These are phyloP conservation scores for Drosophila neocordata DNA, from an alignment of 1,140 invertebrate genomes.

Conservation along the genomic window DNA sequence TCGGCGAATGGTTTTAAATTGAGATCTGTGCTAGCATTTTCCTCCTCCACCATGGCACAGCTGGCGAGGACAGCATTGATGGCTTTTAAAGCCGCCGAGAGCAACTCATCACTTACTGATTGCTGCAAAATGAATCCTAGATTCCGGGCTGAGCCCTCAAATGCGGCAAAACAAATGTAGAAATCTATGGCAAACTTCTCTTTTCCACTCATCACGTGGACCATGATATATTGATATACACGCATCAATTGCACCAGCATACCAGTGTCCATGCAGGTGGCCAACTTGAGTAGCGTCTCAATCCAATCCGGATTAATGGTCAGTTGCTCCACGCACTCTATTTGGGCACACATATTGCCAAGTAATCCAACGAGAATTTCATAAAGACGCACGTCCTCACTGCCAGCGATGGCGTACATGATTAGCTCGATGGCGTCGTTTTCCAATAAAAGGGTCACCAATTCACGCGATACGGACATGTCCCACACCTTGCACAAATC, in stretches of 20 bases:
- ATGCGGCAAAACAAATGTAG: conserved; percentile 65
- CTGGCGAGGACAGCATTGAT: conserved; percentile 84
- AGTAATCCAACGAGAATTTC: conserved; percentile 90
- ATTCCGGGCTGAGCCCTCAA: conserved; percentile 83
- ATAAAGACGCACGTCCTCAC: conserved; percentile 85
- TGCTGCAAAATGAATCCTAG: conserved; percentile 87
- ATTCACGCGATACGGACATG: conserved; percentile 89
- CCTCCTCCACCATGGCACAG: conserved; percentile 75
- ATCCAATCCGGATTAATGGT: conserved; percentile 83
- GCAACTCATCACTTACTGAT: conserved; percentile 86
- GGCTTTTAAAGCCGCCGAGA: conserved; percentile 84
- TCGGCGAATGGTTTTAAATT: conserved; percentile 67
- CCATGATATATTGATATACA: conserved; percentile 85
- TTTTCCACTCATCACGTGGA: conserved; percentile 67
- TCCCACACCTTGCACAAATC: conserved; percentile 91
- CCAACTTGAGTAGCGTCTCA: conserved; percentile 84
- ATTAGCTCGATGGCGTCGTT: conserved; percentile 86
- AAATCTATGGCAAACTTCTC: conserved; percentile 72
- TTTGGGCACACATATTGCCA: conserved; percentile 86
- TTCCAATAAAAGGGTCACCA: conserved; percentile 87
- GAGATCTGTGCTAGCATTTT: conserved; percentile 47
- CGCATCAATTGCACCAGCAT: conserved; percentile 88
- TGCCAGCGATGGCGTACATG: conserved; percentile 82
- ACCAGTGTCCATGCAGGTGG: conserved; percentile 85
- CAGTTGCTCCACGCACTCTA: conserved; percentile 82